Evolutionary conservation across 1,140 invertebrate genomes (phyloP).

Genomic region (Diplogasteroides magnus): DNA sequence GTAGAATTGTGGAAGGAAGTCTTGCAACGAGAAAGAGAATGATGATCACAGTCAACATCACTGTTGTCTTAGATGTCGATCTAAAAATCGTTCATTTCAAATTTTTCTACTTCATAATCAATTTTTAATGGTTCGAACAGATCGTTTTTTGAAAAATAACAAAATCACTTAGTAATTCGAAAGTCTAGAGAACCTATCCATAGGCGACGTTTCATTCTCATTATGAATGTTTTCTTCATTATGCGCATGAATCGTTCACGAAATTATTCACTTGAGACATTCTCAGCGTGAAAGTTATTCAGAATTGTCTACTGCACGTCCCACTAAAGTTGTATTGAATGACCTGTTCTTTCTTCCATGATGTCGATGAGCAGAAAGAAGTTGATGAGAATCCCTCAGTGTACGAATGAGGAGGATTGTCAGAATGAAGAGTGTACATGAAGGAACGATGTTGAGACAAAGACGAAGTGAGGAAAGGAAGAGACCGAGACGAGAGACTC

Average conservation of each 20-base stretch:
- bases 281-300: too few relatives aligned
- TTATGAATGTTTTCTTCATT: too few relatives aligned
- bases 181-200: too few relatives aligned
- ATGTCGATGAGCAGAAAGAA: too few relatives aligned
- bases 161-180: too few relatives aligned
- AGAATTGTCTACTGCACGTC: too few relatives aligned
- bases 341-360: too few relatives aligned
- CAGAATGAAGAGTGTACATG: constrained; percentile 17
- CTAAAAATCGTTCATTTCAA: constrained; percentile 19
- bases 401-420: constrained; percentile 28
- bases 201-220: too few relatives aligned
- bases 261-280: too few relatives aligned
- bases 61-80: constrained; percentile 27
- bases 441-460: constrained; percentile 8
- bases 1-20: constrained; percentile 26
- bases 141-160: neutral
- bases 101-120: constrained; percentile 6
- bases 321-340: too few relatives aligned
- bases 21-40: constrained; percentile 30
- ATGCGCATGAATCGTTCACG: too few relatives aligned
- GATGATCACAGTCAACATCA: constrained; percentile 35
- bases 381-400: neutral
- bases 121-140: neutral
- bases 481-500: neutral
- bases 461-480: neutral